Base-by-base conservation (phyloP, 2,797 vertebrate genomes). In the Phataginus tetradactyla region DNA sequence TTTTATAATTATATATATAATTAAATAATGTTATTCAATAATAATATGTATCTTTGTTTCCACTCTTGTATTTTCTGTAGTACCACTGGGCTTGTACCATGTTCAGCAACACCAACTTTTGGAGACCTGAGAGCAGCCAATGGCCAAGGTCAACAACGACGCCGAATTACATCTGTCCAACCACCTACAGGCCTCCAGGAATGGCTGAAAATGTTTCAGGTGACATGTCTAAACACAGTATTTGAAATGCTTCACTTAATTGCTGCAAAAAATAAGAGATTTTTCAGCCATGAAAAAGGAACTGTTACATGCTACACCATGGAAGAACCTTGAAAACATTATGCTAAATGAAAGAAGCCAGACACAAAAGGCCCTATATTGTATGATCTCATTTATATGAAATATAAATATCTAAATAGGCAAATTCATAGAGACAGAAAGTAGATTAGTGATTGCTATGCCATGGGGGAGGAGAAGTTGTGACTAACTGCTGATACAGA, bases 181-280 rank as follows among this genome's bases (percentile, higher is more conserved):
- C 99, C 99, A 5, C 99, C 99, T 1, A 99, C 99, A 0, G 99
- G 99, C 98, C 99, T 99, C 95, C 99, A 99, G 96, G 99, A 99
- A 98, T 99, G 99, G 99, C 99, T 99, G 98, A 99, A 99, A 96
- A 99, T 99, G 98, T 99, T 99, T 99, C 99, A 99, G 99, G 99
- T 99, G 98, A 99, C 72, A 29, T 61, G n/a, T 86, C 39, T 90
- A 83, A 93, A 81, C n/a, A 55, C 10, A 79, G n/a, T 94, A 45
- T 75, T 94, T 95, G 20, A 90, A 88, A 64, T 91, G 55, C 53
- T 89, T 86, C 15, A 11, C 51, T 94, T 78, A 83, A 49, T 90
- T 86, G 27, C 75, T 92, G 37, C 17, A 72, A 89, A 61, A 85
- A 66, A 13, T 75, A 81, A 84, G 25, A 61, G n/a, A 66, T 88